Evolutionary conservation across 2,888 invertebrate genomes (phyloP), one percentile per base, ranked within the genome.

Genomic region (Elysia crispata): DNA sequence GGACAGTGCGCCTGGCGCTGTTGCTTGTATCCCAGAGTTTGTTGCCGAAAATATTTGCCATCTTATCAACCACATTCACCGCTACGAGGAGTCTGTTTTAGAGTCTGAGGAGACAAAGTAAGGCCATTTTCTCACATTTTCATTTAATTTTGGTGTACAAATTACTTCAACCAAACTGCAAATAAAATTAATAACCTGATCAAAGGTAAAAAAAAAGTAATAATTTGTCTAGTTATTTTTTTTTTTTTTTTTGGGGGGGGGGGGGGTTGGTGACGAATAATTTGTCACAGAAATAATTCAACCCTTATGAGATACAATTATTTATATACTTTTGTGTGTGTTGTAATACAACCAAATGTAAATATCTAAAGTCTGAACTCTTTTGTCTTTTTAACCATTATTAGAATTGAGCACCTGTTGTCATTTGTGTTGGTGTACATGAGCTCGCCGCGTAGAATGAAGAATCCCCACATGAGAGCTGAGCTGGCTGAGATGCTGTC

Each of bases 381-480:
- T n/a, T n/a, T 25, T 30, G 23, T 23, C 30, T 30, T 11, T 18
- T 41, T 11, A 41, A 3, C 5, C 41, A 6, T 3, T 18, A 15
- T 8, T 60, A 77, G 79, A 41, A 25, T 93, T 28, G 88, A 91
- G 41, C 91, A 92, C 80, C 86, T 93, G 72, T 89, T 93, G 91
- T 91, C 91, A 5, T 94, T 97, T 90, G 95, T 98, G 28, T 92
- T 98, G 33, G 94, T 96, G 0, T 96, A 96, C 88, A 98, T 98
- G 97, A 97, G 97, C 0, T 96, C 96, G 76, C 94, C 96, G 0
- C 92, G 94, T 1, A 93, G 96, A 79, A 95, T 97, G 82, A 95
- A 95, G 88, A 98, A 98, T 93, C 98, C 98, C 0, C 98, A 98
- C 93, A 93, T 98, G 80, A 94, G 98, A 82, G 98, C 98, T 0